Percentiles rank a stretch among this genome's conserved stretches.
Conservation (phyloP, 1,140 invertebrate species). For the Temnothorax nylanderi region DNA sequence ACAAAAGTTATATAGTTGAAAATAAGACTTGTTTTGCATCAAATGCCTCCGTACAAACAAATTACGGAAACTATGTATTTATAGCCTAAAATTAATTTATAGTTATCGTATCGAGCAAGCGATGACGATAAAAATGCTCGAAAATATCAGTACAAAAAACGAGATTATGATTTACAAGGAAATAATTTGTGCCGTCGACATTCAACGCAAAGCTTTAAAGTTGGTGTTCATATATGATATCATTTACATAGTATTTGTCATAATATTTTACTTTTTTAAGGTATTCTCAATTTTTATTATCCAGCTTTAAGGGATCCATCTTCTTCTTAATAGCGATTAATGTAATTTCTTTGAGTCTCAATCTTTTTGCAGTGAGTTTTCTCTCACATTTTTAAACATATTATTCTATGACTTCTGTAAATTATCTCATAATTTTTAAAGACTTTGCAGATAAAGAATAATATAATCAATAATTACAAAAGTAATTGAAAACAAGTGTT, state of each 20-base stretch:
- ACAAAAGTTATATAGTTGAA: not conserved
- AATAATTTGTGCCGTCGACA: constrained; percentile 21
- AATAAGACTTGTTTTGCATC: not conserved
- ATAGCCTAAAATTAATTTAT: constrained; percentile 12
- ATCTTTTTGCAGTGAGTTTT: constrained; percentile 13
- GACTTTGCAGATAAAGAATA: not conserved
- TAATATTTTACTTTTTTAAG: constrained; percentile 7
- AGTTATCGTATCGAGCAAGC: constrained; percentile 21
- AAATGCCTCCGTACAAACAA: not conserved
- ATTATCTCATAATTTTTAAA: not conserved
- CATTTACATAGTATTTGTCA: not conserved
- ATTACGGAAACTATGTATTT: not conserved
- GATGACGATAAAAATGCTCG: not conserved
- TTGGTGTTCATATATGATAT: not conserved
- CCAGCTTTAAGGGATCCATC: too few species aligned
- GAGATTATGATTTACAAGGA: not conserved
- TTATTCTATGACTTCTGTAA: not conserved
- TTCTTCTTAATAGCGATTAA: too few species aligned
- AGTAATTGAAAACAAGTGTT: not conserved
- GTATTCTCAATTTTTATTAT: too few species aligned
- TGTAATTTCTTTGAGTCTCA: too few species aligned
- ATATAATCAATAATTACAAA: not conserved
- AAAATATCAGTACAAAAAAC: not conserved
- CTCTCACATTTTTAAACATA: not conserved
- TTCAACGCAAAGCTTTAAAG: constrained; percentile 25